Evolutionary conservation across 2,888 invertebrate genomes (phyloP), one percentile per base, ranked within the genome.

Genomic region (Drosophila mulleri): DNA sequence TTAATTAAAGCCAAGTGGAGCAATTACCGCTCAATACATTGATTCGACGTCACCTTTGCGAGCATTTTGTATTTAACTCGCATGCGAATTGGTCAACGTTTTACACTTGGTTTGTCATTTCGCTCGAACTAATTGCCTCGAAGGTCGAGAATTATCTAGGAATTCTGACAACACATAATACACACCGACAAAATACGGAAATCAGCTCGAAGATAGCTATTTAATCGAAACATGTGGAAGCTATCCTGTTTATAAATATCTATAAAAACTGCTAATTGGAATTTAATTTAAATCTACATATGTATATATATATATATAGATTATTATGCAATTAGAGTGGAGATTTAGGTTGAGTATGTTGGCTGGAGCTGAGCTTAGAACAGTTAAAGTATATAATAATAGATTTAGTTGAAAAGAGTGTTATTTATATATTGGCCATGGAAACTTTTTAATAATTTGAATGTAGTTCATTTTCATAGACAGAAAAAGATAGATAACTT

Each of bases 1-100:
- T 88, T 85, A 83, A 85, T 84, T 83, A 83, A 74, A 67, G 62
- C n/a, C 67, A 68, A 75, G 62, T 72, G 57, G 23, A 50, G 79
- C 67, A 69, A 74, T 76, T 78, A 66, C 45, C 50, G 35, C 37
- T 62, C 39, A 48, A n/a, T 32, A 26, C 50, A 16, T 18, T 37
- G 41, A 14, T 14, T 29, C 23, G 32, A 47, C 68, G 68, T 60
- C 73, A 78, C 62, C 54, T 61, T 66, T 57, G 41, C 53, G 44
- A 61, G 67, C 61, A 61, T 39, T 66, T 52, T 23, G 18, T 18
- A 69, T 68, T 35, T 60, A 50, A 67, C 44, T 32, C 57, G 57
- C 5, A 69, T 23, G 56, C 52, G 32, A 67, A 65, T 58, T 56
- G 56, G 26, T 53, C 42, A 26, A 44, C 26, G 47, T 56, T 56